These are phyloP conservation scores for Cryptosula pallasiana DNA, from an alignment of 2,888 invertebrate genomes.

Conservation along the genomic window DNA sequence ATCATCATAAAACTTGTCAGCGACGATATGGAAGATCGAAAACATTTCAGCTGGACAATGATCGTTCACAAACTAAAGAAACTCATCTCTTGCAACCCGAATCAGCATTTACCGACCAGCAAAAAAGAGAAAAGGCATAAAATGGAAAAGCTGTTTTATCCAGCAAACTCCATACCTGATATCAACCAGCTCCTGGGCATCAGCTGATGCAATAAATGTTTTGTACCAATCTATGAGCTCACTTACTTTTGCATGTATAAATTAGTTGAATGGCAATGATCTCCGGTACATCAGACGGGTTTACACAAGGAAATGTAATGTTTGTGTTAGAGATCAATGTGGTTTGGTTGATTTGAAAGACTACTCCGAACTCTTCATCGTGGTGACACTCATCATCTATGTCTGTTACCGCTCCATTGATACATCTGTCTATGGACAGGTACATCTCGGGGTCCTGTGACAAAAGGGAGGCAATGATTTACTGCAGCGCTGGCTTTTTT, in stretches of 20 bases:
- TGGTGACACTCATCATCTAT: background rate
- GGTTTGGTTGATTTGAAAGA: background rate
- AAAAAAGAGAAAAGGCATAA: no score
- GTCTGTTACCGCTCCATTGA: background rate
- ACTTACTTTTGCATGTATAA: slow-evolving; percentile 8
- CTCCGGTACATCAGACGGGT: background rate
- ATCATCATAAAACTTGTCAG: no score
- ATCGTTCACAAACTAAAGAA: no score
- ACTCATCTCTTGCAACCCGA: no score
- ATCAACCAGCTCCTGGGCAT: no score
- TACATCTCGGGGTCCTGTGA: background rate
- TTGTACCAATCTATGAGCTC: background rate
- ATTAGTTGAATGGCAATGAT: slow-evolving; percentile 3
- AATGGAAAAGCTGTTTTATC: no score
- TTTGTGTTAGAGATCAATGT: background rate
- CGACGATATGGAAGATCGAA: no score
- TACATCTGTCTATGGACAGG: background rate
- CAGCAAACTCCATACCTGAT: no score
- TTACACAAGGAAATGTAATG: slow-evolving; percentile 16
- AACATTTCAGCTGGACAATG: no score
- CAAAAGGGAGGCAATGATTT: background rate
- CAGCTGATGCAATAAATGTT: no score
- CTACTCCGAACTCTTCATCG: slow-evolving; percentile 1
- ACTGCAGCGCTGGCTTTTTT: no score
- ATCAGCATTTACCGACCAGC: no score